Evolutionary conservation across 2,797 vertebrate species (phyloP).

Genomic region (Podarcis lilfordi): DNA sequence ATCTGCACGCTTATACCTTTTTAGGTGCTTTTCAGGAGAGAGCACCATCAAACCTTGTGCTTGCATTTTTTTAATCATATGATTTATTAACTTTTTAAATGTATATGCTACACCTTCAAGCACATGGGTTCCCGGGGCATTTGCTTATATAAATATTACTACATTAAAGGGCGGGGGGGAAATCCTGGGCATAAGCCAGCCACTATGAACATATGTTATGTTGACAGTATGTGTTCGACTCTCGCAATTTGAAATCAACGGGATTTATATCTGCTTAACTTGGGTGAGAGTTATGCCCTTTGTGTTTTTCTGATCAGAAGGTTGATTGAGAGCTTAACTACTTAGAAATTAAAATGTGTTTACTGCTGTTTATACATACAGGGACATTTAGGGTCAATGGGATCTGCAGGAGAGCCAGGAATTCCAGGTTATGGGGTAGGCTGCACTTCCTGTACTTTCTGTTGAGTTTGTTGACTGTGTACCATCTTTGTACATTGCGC

Average conservation of each 20-base stretch:
- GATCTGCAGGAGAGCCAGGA: conserved; percentile 88
- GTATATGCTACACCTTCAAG: no score
- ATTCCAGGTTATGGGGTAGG: conserved; percentile 90
- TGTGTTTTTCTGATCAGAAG: conserved; percentile 4
- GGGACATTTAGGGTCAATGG: conserved; percentile 89
- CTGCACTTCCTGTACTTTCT: conserved; percentile 57
- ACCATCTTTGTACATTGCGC: background rate
- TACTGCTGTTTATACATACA: conserved; percentile 67
- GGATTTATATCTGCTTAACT: background rate
- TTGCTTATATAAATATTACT: background rate
- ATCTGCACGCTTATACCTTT: background rate
- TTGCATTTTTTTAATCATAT: background rate
- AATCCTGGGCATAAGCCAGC: background rate
- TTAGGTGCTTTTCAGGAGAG: background rate
- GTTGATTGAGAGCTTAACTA: background rate
- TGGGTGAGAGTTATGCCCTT: background rate
- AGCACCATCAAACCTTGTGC: background rate
- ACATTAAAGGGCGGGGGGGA: background rate
- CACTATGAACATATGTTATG: background rate
- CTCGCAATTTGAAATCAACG: background rate
- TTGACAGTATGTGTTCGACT: background rate
- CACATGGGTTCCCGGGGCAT: background rate
- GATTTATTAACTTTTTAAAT: background rate
- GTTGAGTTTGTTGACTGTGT: conserved; percentile 18
- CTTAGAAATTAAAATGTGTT: conserved; percentile 30